Percentiles rank a stretch among this genome's conserved stretches.
Conservation (phyloP, 2,888 invertebrate genomes). For the Barypeithes pellucidus region DNA sequence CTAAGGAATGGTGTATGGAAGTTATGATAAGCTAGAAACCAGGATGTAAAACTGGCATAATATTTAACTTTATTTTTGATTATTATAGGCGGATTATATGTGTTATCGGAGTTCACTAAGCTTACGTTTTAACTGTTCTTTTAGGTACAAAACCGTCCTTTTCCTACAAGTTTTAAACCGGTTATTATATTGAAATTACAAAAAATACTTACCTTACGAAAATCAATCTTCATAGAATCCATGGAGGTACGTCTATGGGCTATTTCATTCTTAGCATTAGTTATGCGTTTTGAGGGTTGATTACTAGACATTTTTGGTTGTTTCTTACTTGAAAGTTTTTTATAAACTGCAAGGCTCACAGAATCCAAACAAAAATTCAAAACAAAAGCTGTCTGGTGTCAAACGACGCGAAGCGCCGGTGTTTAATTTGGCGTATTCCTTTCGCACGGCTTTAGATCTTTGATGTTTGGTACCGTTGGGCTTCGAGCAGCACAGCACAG, state of each 20-base stretch:
- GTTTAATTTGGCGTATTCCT: too few species aligned
- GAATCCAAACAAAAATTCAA: conserved; percentile 25
- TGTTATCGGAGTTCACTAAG: too few species aligned
- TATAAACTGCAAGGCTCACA: not conserved
- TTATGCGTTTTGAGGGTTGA: conserved; percentile 25
- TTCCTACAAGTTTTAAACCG: not conserved
- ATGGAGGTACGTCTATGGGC: conserved; percentile 23
- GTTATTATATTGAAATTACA: not conserved
- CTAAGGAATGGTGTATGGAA: too few species aligned
- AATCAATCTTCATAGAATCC: conserved; percentile 36
- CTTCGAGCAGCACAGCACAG: too few species aligned
- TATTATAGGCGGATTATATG: too few species aligned
- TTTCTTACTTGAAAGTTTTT: not conserved
- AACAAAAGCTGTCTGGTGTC: conserved; percentile 14
- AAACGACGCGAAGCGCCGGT: not conserved
- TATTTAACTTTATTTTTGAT: too few species aligned
- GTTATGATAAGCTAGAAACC: too few species aligned
- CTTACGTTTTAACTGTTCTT: too few species aligned
- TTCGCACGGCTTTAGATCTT: too few species aligned
- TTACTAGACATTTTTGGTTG: conserved; percentile 25
- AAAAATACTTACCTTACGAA: conserved; percentile 36
- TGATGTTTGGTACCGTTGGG: too few species aligned
- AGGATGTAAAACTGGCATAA: too few species aligned
- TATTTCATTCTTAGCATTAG: conserved; percentile 22
- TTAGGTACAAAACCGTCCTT: not conserved